Evolutionary conservation across 2,797 vertebrate genomes (phyloP).

Genomic region (Pangasius macronema): DNA sequence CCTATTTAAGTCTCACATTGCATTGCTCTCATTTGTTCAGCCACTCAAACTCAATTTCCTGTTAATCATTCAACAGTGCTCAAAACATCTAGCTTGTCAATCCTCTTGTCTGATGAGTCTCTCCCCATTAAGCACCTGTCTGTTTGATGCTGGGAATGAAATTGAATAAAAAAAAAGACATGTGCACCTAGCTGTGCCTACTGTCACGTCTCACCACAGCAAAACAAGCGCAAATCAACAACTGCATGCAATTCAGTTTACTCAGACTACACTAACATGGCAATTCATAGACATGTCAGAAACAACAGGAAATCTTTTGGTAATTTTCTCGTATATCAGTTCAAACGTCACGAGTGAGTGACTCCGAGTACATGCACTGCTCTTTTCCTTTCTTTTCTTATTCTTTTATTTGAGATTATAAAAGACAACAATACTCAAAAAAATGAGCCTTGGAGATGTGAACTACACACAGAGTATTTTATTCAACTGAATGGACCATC

Average conservation of each 20-base stretch:
- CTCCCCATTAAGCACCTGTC: slow-evolving; percentile 4
- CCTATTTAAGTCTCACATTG: not conserved
- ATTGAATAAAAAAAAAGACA: not conserved
- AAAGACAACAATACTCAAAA: not conserved
- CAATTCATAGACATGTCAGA: not conserved
- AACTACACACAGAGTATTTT: too few relatives aligned
- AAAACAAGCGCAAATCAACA: not conserved
- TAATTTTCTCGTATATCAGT: not conserved
- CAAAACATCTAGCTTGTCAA: slow-evolving; percentile 2
- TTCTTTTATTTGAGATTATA: not conserved
- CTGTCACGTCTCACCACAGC: not conserved
- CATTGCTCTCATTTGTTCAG: not conserved
- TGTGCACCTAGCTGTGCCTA: not conserved
- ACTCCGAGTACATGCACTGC: not conserved
- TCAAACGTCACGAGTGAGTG: not conserved
- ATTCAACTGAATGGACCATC: not conserved
- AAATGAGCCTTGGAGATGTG: not conserved
- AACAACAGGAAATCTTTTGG: not conserved
- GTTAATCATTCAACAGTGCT: slow-evolving; percentile 11
- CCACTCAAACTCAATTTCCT: slow-evolving; percentile 24
- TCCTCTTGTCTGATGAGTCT: slow-evolving; percentile 4
- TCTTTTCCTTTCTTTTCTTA: not conserved
- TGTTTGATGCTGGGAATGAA: not conserved
- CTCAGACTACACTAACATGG: not conserved
- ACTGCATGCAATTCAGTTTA: not conserved